Conservation (phyloP, 2,113 vertebrate species). For the Clupea harengus region DNA sequence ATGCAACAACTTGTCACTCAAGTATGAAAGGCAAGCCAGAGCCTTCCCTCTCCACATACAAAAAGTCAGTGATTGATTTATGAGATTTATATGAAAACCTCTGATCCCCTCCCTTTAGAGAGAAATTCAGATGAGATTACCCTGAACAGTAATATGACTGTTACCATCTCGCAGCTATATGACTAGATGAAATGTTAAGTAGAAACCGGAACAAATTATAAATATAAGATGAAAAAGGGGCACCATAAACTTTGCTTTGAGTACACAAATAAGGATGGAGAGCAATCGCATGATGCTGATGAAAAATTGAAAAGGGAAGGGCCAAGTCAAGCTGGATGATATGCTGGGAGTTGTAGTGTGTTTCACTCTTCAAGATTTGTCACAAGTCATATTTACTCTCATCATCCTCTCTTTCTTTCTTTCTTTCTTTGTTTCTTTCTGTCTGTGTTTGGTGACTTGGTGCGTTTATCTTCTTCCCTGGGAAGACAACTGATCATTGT, state of each 20-base stretch:
- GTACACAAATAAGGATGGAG: neutral
- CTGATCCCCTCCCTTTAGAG: neutral
- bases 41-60: neutral
- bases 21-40: neutral
- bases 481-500: neutral
- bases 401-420: neutral
- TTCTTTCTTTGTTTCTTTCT: neutral
- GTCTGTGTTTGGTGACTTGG: neutral
- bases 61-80: neutral
- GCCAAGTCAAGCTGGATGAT: neutral
- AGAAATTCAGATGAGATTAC: slow-evolving; percentile 16
- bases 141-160: too few species aligned
- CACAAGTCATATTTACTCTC: neutral
- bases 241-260: neutral
- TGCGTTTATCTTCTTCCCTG: neutral
- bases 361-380: neutral
- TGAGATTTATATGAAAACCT: neutral
- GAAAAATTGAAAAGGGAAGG: neutral
- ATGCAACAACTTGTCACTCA: neutral
- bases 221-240: neutral
- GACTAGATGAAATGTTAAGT: neutral
- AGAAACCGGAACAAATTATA: neutral
- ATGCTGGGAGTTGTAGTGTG: neutral
- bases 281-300: neutral
- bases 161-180: neutral